Conservation (phyloP, 2,888 invertebrate genomes). For the Belgica antarctica region DNA sequence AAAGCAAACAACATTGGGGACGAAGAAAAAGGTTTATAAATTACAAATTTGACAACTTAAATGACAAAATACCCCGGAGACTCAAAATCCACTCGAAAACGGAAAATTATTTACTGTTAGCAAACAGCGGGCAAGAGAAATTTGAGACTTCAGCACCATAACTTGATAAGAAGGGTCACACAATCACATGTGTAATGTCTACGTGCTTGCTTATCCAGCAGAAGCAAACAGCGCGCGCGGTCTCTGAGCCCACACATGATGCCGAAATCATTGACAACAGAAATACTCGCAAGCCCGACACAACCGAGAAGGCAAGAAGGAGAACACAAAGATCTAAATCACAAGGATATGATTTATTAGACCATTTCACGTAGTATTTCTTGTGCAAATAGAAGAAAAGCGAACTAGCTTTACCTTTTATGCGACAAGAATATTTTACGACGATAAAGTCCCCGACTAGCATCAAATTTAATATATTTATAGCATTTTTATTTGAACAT, state of each 20-base stretch:
- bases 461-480: conserved; percentile 27
- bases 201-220: conserved; percentile 9
- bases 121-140: not conserved
- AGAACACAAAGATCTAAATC: conserved; percentile 41
- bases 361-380: conserved; percentile 31
- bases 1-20: not conserved
- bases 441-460: conserved; percentile 1
- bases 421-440: conserved; percentile 43
- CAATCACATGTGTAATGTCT: conserved; percentile 12
- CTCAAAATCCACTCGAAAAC: conserved; percentile 24
- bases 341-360: conserved; percentile 37
- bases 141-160: not conserved
- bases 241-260: not conserved
- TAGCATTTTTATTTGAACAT: conserved; percentile 31
- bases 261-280: conserved; percentile 31
- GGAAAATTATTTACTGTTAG: conserved; percentile 19
- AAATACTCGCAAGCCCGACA: too few species aligned
- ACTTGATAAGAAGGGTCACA: conserved; percentile 14
- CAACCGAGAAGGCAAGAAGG: conserved; percentile 11
- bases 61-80: conserved; percentile 28
- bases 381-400: conserved; percentile 42
- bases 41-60: conserved; percentile 35
- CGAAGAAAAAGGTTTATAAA: conserved; percentile 25
- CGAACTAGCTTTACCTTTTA: conserved; percentile 37
- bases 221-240: not conserved